phyloP scores from a whole-genome alignment of 2,797 vertebrate genomes.

The Furcifer pardalis region DNA sequence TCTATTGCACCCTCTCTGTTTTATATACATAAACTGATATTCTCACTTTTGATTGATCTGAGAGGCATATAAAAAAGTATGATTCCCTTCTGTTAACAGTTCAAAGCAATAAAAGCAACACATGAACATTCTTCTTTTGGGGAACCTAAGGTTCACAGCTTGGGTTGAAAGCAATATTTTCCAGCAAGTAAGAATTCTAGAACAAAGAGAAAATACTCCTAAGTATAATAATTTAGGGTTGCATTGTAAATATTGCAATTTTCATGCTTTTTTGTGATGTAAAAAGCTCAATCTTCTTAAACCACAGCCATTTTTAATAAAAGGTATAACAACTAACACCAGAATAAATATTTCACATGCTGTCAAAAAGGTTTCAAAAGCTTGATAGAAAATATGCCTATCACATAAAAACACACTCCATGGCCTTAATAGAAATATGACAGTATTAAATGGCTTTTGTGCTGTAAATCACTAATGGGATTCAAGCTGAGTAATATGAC shows the following conservation, averaged over 20 bases:
- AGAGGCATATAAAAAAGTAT: background rate
- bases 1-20: background rate
- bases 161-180: background rate
- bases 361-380: background rate
- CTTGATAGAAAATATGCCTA: constrained; percentile 9
- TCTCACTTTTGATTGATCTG: background rate
- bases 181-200: background rate
- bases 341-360: background rate
- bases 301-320: background rate
- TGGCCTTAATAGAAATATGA: constrained; percentile 25
- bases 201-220: background rate
- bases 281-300: background rate
- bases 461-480: constrained; percentile 19
- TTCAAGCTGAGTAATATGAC: constrained; percentile 28
- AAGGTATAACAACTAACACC: background rate
- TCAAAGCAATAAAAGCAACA: background rate
- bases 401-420: constrained; percentile 18
- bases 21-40: background rate
- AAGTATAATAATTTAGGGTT: background rate
- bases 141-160: background rate
- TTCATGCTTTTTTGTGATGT: background rate
- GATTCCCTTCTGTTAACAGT: background rate
- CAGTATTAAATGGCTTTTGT: constrained; percentile 27
- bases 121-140: background rate
- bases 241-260: background rate